Percentiles rank a stretch among this genome's conserved stretches.
These are phyloP conservation scores for Drosophila neocordata DNA, from an alignment of 1,140 invertebrate genomes.

Conservation along the genomic window DNA sequence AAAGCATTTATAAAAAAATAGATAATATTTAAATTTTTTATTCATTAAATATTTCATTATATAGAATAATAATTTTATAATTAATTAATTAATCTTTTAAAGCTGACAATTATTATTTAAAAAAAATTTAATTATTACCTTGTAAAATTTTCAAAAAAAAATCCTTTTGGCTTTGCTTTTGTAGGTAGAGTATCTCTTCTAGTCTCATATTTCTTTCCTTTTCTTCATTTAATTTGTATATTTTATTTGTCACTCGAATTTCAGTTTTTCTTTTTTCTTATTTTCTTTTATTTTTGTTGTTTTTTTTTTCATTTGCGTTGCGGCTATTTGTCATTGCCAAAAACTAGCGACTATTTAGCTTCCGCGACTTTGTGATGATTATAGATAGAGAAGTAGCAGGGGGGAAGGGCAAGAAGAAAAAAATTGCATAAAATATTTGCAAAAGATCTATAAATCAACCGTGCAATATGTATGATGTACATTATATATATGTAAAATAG, in stretches of 20 bases:
- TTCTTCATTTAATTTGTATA: slow-evolving; percentile 4
- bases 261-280: slow-evolving; percentile 15
- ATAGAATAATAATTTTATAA: too few relatives aligned
- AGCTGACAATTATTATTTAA: too few relatives aligned
- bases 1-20: too few relatives aligned
- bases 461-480: slow-evolving; percentile 4
- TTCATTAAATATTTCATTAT: too few relatives aligned
- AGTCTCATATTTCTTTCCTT: not conserved
- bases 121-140: too few relatives aligned
- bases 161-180: not conserved
- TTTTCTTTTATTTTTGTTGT: too few relatives aligned
- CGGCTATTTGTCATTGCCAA: slow-evolving; percentile 53
- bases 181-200: not conserved
- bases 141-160: too few relatives aligned
- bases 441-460: slow-evolving; percentile 8
- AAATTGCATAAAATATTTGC: slow-evolving; percentile 10
- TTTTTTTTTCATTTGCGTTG: slow-evolving; percentile 17
- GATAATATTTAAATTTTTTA: too few relatives aligned
- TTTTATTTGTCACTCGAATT: not conserved
- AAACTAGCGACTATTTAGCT: slow-evolving; percentile 26
- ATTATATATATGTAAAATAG: not conserved
- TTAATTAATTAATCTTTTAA: too few relatives aligned
- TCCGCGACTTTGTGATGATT: slow-evolving; percentile 26
- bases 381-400: not conserved
- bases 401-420: not conserved